Base-by-base conservation (phyloP, 2,797 vertebrate species). In the Hozukius guyotensis region DNA sequence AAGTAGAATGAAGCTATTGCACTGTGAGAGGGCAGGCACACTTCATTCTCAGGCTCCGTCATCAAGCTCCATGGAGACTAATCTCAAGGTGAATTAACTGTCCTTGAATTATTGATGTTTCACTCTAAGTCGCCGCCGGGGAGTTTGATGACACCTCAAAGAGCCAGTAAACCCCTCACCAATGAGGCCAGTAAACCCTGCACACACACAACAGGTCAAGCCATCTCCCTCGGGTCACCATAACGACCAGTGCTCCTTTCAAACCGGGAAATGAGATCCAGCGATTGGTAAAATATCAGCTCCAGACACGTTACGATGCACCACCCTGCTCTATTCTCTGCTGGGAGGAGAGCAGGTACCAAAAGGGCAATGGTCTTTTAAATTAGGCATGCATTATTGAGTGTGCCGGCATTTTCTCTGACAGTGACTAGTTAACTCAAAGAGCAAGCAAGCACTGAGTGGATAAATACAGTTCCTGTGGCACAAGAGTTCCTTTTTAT, bases 81-180 rank as follows among this genome's bases (percentile, higher is more conserved):
- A 69, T 87, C 80, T 89, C 87, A 92, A 92, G 92, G 91, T 93
- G 88, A 94, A 90, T 94, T 91, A 92, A 91, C 81, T 81, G 74
- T 72, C 86, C 86, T 88, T 94, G 85, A 93, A 94, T 94, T 91
- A 93, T 92, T 90, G 81, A 95, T 90, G 90, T 64, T 90, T 85
- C 52, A 49, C 71, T 88, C 76, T 22, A 34, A 90, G 83, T 83
- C 77, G 2, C 72, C 73, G 61, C 64, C 22, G 13, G 63, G 77
- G 46, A 38, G 66, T 77, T 88, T 89, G 72, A 93, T 84, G 79
- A 62, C 6, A 36, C 72, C 32, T 83, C 76, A 79, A 80, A 83
- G 80, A 86, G 77, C 70, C 70, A 79, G 61, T 87, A 85, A 92
- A 89, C 53, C 65, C 6, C 69, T 80, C 42, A 52, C 55, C 72